Evolutionary conservation across 2,113 vertebrate species (phyloP), one percentile per base, ranked within the genome.

Genomic region (Sylvilagus bachmani): DNA sequence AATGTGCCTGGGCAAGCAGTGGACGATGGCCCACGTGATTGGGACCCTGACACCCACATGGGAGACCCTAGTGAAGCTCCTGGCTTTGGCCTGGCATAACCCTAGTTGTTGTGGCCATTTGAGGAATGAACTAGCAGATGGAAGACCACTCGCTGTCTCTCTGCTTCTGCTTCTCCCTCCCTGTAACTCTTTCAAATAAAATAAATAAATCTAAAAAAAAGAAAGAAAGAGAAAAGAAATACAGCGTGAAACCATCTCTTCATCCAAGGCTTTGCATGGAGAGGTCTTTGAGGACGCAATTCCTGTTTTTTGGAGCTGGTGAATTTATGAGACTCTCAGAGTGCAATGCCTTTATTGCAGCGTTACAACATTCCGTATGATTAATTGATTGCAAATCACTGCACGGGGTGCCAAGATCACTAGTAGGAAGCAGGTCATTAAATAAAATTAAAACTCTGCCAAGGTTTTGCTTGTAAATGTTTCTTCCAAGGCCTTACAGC

Each of bases 371-470:
- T 87, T 94, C 83, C 25, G 17, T 19, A 31, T 93, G 94, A 96
- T 96, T 92, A 93, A 96, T 78, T 95, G 96, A 97, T 95, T 86
- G 95, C 95, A 98, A 97, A 96, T 96, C 96, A 70, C 86, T 21
- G 69, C 66, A n/a, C 24, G 70, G 89, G 66, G 58, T 95, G 96
- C 97, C 96, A 93, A 89, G 89, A 95, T 95, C 86, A 96, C 95
- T 79, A 89, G 91, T 93, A 95, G 96, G 95, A 98, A 98, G 86
- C 86, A 96, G 81, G 93, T 97, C 95, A 96, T 97, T 97, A 97
- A 97, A 89, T 93, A 95, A 97, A 96, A 97, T 90, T 67, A 97
- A 96, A 96, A 91, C 93, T 95, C 91, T 67, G 96, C 94, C 95
- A 95, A 83, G 71, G 77, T 94, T 96, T 83, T 74, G 86, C 95